Conservation (phyloP, 2,113 vertebrate species). For the Oncorhynchus nerka region DNA sequence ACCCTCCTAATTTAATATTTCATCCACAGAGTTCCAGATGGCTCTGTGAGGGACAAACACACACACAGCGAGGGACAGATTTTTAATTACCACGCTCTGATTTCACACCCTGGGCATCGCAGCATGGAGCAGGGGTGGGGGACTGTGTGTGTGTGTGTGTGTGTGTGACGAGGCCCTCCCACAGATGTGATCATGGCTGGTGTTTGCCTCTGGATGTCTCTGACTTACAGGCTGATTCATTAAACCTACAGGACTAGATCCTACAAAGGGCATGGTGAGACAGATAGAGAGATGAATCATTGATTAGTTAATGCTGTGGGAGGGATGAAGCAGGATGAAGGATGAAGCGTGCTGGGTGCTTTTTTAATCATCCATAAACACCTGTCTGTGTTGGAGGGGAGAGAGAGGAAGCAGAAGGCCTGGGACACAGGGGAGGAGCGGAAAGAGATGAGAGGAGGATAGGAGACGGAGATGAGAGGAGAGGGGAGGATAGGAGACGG, state of each 20-base stretch:
- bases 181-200: background rate
- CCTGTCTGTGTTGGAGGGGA: too few relatives aligned
- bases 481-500: too few relatives aligned
- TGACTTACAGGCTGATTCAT: background rate
- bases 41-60: background rate
- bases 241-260: background rate
- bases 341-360: too few relatives aligned
- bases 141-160: background rate
- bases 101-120: slow-evolving; percentile 55
- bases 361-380: too few relatives aligned
- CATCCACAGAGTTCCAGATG: slow-evolving; percentile 57
- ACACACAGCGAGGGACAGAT: slow-evolving; percentile 41
- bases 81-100: slow-evolving; percentile 67
- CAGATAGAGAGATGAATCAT: background rate
- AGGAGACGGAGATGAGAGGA: background rate
- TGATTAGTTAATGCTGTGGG: too few relatives aligned
- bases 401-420: too few relatives aligned
- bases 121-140: slow-evolving; percentile 3
- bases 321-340: too few relatives aligned
- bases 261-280: background rate
- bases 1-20: slow-evolving; percentile 49
- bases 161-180: slow-evolving; percentile 34
- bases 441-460: background rate
- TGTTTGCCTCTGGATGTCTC: too few relatives aligned
- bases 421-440: too few relatives aligned